These are phyloP conservation scores for Pungitius pungitius DNA, from an alignment of 2,113 vertebrate genomes.

Conservation along the genomic window DNA sequence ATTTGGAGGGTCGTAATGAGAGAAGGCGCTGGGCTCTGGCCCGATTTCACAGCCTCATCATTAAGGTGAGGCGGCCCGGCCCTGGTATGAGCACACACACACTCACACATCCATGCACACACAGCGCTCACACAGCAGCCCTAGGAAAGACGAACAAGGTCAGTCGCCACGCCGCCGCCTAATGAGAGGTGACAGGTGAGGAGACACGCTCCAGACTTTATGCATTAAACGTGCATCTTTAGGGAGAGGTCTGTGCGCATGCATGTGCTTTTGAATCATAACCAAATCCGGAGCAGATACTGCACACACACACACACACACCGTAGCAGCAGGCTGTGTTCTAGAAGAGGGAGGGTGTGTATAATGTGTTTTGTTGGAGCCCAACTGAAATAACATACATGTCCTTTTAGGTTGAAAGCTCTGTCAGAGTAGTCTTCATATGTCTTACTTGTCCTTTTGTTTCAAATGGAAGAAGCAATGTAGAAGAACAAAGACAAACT, in stretches of 20 bases:
- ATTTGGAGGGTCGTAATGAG: constrained; percentile 84
- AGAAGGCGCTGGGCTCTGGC: constrained; percentile 73
- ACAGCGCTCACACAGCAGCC: constrained; percentile 27
- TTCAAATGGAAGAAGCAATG: constrained; percentile 5
- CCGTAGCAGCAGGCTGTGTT: constrained; percentile 15
- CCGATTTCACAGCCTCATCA: constrained; percentile 85
- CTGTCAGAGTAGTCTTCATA: constrained; percentile 1
- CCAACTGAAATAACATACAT: neutral
- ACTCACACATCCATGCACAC: constrained; percentile 4
- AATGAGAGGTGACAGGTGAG: constrained; percentile 85
- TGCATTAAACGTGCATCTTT: constrained; percentile 77
- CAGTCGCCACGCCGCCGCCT: constrained; percentile 69
- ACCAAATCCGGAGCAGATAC: constrained; percentile 32
- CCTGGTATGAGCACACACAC: constrained; percentile 46
- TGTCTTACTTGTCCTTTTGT: neutral
- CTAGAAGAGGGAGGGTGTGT: neutral
- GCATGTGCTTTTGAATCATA: constrained; percentile 37
- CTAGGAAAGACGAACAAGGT: constrained; percentile 79
- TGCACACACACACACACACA: constrained; percentile 18
- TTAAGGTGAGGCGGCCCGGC: constrained; percentile 77
- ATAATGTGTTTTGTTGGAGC: neutral
- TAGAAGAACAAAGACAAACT: no score
- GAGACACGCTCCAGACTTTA: constrained; percentile 74
- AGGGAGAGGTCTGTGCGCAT: constrained; percentile 30
- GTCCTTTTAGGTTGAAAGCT: constrained; percentile 1